Evolutionary conservation across 64 coral and sea anemone genomes (phyloP).

Genomic region (Orbicella faveolata): DNA sequence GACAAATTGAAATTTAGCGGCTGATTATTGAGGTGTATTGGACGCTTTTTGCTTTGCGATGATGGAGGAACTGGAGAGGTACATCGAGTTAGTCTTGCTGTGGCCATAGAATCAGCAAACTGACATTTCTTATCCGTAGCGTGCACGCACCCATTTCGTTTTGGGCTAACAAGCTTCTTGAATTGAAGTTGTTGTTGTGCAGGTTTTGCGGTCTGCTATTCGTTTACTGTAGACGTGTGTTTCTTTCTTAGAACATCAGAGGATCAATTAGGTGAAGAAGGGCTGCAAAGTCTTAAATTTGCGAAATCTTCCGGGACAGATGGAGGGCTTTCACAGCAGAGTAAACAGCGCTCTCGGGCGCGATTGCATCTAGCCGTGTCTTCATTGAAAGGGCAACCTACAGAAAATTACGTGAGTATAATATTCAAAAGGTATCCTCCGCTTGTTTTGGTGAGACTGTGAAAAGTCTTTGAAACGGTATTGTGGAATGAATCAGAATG

Average conservation of each 20-base stretch:
- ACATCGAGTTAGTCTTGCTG: background rate
- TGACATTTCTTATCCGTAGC: background rate
- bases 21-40: background rate
- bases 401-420: background rate
- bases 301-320: background rate
- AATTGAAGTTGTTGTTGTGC: background rate
- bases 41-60: background rate
- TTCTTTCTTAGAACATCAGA: background rate
- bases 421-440: background rate
- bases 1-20: background rate
- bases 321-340: background rate
- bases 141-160: background rate
- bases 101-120: background rate
- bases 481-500: no score
- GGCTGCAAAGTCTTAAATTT: background rate
- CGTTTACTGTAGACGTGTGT: background rate
- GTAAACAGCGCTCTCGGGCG: background rate
- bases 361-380: constrained; percentile 10
- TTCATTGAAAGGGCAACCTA: background rate
- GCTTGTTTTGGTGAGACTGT: no score
- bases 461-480: no score
- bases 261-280: background rate
- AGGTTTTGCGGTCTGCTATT: background rate
- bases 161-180: background rate
- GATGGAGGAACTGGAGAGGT: constrained; percentile 17